Percentiles rank a stretch among this genome's conserved stretches.
These are phyloP conservation scores for Chrysodeixis includens DNA, from an alignment of 2,888 invertebrate species.

Conservation along the genomic window DNA sequence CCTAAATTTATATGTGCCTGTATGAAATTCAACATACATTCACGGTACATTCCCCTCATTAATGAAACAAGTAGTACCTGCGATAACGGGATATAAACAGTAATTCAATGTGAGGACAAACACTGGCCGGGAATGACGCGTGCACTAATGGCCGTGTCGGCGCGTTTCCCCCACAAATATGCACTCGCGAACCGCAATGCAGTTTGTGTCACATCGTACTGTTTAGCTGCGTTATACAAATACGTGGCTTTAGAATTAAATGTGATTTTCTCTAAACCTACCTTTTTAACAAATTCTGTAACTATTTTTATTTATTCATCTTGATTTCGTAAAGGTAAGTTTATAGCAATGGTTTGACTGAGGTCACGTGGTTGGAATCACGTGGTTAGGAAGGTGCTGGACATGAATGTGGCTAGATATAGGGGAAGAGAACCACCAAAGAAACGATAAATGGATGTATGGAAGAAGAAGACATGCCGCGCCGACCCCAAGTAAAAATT, in stretches of 20 bases:
- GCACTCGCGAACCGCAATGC: slow-evolving; percentile 73
- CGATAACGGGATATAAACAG: slow-evolving; percentile 38
- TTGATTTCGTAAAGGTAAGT: no score
- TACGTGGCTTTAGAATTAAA: slow-evolving; percentile 7
- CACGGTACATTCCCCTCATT: neutral
- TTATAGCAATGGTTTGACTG: no score
- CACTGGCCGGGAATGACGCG: slow-evolving; percentile 64
- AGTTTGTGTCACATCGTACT: slow-evolving; percentile 67
- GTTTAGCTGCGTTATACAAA: slow-evolving; percentile 47
- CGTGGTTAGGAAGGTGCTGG: no score
- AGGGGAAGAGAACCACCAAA: no score
- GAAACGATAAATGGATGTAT: no score
- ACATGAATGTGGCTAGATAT: no score
- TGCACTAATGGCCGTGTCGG: slow-evolving; percentile 66
- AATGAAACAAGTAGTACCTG: slow-evolving; percentile 33
- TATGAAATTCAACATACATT: neutral
- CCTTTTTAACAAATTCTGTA: no score
- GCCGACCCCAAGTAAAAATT: no score
- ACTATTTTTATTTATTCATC: no score
- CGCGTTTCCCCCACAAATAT: slow-evolving; percentile 66
- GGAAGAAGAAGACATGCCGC: no score
- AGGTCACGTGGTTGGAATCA: no score
- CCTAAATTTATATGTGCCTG: no score
- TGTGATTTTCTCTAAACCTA: neutral
- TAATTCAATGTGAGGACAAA: slow-evolving; percentile 64